A percentile compares a stretch with the other conserved stretches of the same genome.
phyloP scores from a whole-genome alignment of 2,113 vertebrate species.

The Percopsis transmontana region DNA sequence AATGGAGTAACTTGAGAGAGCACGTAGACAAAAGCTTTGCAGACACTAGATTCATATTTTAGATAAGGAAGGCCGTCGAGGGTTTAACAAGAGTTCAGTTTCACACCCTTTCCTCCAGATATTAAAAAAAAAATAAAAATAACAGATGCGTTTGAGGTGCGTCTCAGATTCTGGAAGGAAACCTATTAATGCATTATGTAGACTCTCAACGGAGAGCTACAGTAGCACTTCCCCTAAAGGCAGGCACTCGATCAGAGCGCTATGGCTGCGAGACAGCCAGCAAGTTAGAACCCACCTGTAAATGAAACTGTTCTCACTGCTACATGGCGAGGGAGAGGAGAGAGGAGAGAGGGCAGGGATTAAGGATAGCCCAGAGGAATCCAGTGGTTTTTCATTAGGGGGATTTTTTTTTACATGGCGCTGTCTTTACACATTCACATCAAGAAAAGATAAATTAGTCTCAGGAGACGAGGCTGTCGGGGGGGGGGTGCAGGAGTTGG shows the following conservation, averaged over 20 bases:
- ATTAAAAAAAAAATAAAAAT: too few species aligned
- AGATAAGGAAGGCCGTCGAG: too few species aligned
- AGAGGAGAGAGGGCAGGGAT: background rate
- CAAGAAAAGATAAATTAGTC: constrained; percentile 48
- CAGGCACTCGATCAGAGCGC: constrained; percentile 46
- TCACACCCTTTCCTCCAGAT: too few species aligned
- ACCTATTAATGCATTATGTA: constrained; percentile 35
- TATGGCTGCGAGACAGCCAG: constrained; percentile 40
- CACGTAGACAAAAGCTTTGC: too few species aligned
- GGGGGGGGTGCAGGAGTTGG: background rate
- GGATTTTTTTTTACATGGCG: constrained; percentile 24
- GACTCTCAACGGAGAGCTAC: too few species aligned
- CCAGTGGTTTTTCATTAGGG: constrained; percentile 21
- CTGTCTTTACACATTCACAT: constrained; percentile 41
- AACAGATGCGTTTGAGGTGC: background rate
- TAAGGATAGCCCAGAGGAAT: constrained; percentile 39
- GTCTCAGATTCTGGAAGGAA: constrained; percentile 32
- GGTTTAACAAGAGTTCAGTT: too few species aligned
- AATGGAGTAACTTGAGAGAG: too few species aligned
- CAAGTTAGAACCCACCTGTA: constrained; percentile 50
- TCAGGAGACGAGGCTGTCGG: constrained; percentile 28
- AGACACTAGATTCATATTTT: too few species aligned
- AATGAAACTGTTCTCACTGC: constrained; percentile 17
- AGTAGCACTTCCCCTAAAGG: constrained; percentile 27
- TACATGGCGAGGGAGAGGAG: background rate